Conservation (phyloP, 2,888 invertebrate genomes). For the Agriopis marginaria region DNA sequence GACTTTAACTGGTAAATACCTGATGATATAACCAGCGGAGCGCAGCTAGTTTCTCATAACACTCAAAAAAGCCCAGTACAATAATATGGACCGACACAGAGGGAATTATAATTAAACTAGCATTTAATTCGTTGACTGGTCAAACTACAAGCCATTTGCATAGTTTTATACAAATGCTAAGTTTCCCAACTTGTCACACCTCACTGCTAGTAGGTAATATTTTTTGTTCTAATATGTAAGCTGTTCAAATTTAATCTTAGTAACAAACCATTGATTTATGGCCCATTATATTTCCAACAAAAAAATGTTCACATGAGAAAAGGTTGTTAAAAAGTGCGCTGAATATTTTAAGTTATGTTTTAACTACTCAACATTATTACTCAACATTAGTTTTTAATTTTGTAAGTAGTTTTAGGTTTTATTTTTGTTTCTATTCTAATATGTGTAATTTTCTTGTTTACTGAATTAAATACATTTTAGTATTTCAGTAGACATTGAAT, state of each 20-base stretch:
- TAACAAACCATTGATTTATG: constrained; percentile 35
- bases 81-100: no score
- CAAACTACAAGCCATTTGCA: background rate
- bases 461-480: no score
- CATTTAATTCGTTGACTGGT: no score
- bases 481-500: background rate
- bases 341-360: constrained; percentile 2
- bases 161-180: background rate
- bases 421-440: no score
- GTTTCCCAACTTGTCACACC: background rate
- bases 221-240: background rate
- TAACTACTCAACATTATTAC: background rate
- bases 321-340: constrained; percentile 10
- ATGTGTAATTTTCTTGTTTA: no score
- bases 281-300: constrained; percentile 38
- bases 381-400: no score
- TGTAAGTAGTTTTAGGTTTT: no score
- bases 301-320: constrained; percentile 12
- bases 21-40: no score
- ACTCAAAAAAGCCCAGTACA: no score
- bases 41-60: no score
- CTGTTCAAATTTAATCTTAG: constrained; percentile 12
- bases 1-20: no score
- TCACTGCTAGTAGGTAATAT: background rate
- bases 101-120: no score